These are phyloP conservation scores for Brachypteracias leptosomus DNA, from an alignment of 2,113 vertebrate genomes.

Conservation along the genomic window DNA sequence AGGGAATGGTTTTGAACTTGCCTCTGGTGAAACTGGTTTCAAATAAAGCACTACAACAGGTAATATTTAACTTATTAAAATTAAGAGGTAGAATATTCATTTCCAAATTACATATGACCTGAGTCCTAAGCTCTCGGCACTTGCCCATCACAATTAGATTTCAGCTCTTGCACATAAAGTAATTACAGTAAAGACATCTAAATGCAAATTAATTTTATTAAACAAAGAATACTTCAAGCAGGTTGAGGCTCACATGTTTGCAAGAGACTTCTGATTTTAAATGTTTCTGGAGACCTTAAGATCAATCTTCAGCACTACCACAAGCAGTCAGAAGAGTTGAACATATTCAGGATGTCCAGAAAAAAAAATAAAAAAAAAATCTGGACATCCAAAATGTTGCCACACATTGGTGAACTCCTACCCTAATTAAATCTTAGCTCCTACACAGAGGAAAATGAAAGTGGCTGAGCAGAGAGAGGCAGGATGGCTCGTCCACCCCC, in stretches of 20 bases:
- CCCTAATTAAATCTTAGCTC: not conserved
- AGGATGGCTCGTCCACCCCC: fast-evolving
- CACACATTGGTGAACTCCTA: fast-evolving
- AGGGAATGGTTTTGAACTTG: not conserved
- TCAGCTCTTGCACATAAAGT: not conserved
- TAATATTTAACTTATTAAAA: not conserved
- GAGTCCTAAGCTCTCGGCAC: not conserved
- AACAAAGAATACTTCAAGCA: slow-evolving; percentile 4
- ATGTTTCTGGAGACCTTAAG: not conserved
- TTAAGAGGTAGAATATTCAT: not conserved
- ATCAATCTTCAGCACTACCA: not conserved
- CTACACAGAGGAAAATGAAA: not conserved
- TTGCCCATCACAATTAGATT: not conserved
- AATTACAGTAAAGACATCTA: slow-evolving; percentile 11
- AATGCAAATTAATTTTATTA: slow-evolving; percentile 7
- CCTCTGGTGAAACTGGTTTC: not conserved
- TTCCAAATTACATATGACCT: not conserved
- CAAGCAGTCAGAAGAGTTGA: not conserved
- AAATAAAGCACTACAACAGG: not conserved
- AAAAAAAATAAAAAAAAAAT: too few species aligned
- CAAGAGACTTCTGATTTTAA: not conserved
- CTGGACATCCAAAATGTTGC: not conserved
- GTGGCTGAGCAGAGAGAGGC: not conserved
- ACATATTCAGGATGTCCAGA: not conserved
- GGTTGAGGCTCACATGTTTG: not conserved